Base-by-base conservation (phyloP, 2,888 invertebrate genomes). In the Branchinecta sandiegonensis region DNA sequence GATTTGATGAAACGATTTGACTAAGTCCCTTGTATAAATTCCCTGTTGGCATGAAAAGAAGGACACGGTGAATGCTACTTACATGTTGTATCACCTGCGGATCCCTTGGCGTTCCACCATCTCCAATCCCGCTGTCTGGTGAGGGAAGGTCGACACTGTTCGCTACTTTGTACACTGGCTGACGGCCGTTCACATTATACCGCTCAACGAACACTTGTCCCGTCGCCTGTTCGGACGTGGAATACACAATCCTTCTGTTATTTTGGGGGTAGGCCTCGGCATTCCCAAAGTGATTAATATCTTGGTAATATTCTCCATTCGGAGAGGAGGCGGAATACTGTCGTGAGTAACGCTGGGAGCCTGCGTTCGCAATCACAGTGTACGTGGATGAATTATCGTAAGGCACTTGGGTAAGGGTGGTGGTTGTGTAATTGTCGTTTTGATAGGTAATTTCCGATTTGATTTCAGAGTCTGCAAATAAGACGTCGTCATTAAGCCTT, bases 101-200 rank as follows among this genome's bases (percentile, higher is more conserved):
- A 80, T 90, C 90, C 76, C 90, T 82, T 72, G 93, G 92, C 71
- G 93, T 93, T 78, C 92, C 90, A 74, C 92, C 90, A 77, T 93
- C 91, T 72, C 94, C 94, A 77, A 95, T 94, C 72, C 95, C 95
- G 77, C 91, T 91, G 81, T 95, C 95, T 47, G 94, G 93, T 74
- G 93, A 93, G 47, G 94, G 94, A 77, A 95, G 84, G 81, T 94
- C 94, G 76, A 93, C 93, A 67, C 92, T 91, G 74, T 93, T 85
- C 65, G 90, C 90, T 7, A 75, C 75, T 50, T 70, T 68, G 46
- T 65, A 48, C 56, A 70, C 70, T 48, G 71, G 70, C 65, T 70
- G 63, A 9, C 63, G 63, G 8, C 63, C 63, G 23, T 56, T 56
- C n/a, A 56, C 63, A 56, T 10, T 56, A 10, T 56, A 56, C 23